These are phyloP conservation scores for Cyphomyrus discorhynchus DNA, from an alignment of 2,113 vertebrate genomes.

Conservation along the genomic window DNA sequence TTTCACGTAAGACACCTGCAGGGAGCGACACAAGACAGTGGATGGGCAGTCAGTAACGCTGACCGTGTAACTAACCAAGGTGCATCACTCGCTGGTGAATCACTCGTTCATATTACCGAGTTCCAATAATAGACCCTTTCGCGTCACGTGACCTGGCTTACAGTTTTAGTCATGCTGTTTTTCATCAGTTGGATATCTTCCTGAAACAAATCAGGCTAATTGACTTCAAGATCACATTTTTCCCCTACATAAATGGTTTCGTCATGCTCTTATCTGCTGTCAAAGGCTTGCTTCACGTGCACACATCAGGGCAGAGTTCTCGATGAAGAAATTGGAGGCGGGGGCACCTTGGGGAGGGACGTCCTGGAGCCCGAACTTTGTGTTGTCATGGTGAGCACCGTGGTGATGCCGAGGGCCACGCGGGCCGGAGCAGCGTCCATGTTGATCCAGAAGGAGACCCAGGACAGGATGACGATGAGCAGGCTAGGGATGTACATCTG, in stretches of 20 bases:
- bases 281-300: background rate
- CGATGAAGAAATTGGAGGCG: too few relatives aligned
- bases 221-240: background rate
- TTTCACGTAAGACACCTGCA: constrained; percentile 92
- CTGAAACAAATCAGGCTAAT: background rate
- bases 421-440: constrained; percentile 92
- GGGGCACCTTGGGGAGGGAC: constrained; percentile 82
- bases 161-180: background rate
- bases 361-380: constrained; percentile 94
- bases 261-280: background rate
- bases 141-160: background rate
- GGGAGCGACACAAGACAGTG: background rate
- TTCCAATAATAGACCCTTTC: background rate
- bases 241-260: background rate
- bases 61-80: background rate
- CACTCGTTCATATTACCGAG: background rate
- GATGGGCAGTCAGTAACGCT: background rate
- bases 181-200: background rate
- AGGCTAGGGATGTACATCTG: constrained; percentile 91
- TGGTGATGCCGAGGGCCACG: constrained; percentile 93
- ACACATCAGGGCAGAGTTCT: background rate
- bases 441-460: constrained; percentile 94
- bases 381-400: constrained; percentile 95
- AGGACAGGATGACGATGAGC: constrained; percentile 86
- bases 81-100: background rate